Base-by-base conservation (phyloP, 1,140 invertebrate genomes). In the Anthonomus grandis region DNA sequence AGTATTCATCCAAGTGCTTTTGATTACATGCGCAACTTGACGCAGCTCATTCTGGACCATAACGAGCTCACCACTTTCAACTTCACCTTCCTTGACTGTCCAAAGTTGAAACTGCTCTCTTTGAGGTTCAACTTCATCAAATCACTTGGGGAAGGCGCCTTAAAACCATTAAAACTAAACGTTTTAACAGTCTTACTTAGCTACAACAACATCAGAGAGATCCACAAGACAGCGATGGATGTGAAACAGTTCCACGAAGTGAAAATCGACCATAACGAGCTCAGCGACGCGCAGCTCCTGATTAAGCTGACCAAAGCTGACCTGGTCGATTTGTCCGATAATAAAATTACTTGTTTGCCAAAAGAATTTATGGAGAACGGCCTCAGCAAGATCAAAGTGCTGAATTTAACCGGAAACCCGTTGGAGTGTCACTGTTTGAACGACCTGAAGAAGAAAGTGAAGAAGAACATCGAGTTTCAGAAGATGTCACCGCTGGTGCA, bases 281-380 rank as follows among this genome's bases (percentile, higher is more conserved):
- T 65, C 15, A 23, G 42, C 3, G 53, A 63, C n/a, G 60, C 53
- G 6, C 37, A 54, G 22, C 34, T 56, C 5, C 56, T 65, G n/a
- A 60, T 48, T n/a, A 63, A 60, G 17, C 38, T 65, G 22, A 41
- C 44, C 3, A 63, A 49, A 36, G 50, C 62, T 15, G 49, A 58
- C 5, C 24, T 58, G 10, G 50, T 65, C 24, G 56, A 63, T 37
- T 48, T 65, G 21, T 63, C 59, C 12, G 48, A 59, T 3, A 62
- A 65, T 19, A 46, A 52, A 9, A 49, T 65, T 17, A 45, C 24
- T 12, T 65, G 63, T 47, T 34, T 65, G 21, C 61, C 63, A 10
- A 55, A 60, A 27, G 60, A 65, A 24, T 59, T 65, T 39, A 55
- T 65, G 47, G 44, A 50, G 34, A 52, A 54, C 17, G 55, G 60